A percentile compares a stretch with the other conserved stretches of the same genome.
Evolutionary conservation across 2,113 vertebrate genomes (phyloP).

Genomic region (Zootoca vivipara): DNA sequence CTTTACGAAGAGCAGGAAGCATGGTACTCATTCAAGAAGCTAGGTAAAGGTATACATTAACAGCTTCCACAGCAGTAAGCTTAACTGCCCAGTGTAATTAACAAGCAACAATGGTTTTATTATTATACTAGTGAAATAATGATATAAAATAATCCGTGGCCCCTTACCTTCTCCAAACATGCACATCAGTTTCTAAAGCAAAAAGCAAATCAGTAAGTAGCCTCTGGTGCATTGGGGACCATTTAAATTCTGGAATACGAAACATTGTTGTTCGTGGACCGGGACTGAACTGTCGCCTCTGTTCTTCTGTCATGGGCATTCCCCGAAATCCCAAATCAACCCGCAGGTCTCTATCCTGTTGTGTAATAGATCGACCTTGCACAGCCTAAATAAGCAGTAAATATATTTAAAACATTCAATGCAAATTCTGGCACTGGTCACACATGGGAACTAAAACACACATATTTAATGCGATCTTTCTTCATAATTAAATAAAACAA

Average conservation of each 20-base stretch:
- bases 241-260: slow-evolving; percentile 98
- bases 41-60: neutral
- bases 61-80: neutral
- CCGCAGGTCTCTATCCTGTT: slow-evolving; percentile 92
- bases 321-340: slow-evolving; percentile 96
- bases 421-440: neutral
- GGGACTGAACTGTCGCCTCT: slow-evolving; percentile 96
- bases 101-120: neutral
- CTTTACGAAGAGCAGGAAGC: neutral
- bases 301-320: slow-evolving; percentile 99
- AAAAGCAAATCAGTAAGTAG: slow-evolving; percentile 96
- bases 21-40: neutral
- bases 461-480: neutral
- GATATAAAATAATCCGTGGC: slow-evolving; percentile 33
- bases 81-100: neutral
- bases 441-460: neutral
- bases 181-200: slow-evolving; percentile 96
- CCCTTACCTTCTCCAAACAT: slow-evolving; percentile 96
- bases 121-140: neutral
- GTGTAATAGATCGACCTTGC: slow-evolving; percentile 86
- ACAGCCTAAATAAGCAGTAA: slow-evolving; percentile 81
- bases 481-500: neutral
- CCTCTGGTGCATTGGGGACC: slow-evolving; percentile 98
- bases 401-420: neutral
- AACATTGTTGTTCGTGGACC: slow-evolving; percentile 99